phyloP scores from a whole-genome alignment of 2,113 vertebrate species.

The Nestor notabilis region DNA sequence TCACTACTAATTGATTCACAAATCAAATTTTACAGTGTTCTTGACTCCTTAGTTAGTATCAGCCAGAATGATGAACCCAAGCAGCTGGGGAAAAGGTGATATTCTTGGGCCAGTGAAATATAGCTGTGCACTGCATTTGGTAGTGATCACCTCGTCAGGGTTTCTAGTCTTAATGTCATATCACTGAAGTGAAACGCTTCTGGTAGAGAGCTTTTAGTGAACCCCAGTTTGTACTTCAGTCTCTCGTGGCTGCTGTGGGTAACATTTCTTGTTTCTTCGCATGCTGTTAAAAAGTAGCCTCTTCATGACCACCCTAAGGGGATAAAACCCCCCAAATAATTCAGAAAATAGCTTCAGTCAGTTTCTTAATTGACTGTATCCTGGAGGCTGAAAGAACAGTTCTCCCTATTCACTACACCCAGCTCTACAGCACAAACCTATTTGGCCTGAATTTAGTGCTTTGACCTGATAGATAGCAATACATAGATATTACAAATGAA shows the following conservation, averaged over 20 bases:
- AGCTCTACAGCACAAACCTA: not conserved
- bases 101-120: not conserved
- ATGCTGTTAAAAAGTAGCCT: not conserved
- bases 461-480: not conserved
- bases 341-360: not conserved
- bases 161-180: not conserved
- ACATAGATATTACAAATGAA: not conserved
- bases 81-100: not conserved
- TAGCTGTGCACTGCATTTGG: not conserved
- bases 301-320: not conserved
- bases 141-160: not conserved
- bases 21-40: not conserved
- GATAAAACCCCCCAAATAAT: accelerated
- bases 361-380: not conserved
- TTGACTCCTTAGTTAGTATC: not conserved
- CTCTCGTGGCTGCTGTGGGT: not conserved
- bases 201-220: not conserved
- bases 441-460: not conserved
- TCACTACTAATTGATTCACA: not conserved
- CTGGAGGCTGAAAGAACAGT: not conserved
- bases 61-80: not conserved
- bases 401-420: not conserved
- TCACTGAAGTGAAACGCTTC: not conserved
- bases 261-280: not conserved
- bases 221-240: not conserved